phyloP scores from a whole-genome alignment of 2,888 invertebrate genomes.

The Xylophagus ater region DNA sequence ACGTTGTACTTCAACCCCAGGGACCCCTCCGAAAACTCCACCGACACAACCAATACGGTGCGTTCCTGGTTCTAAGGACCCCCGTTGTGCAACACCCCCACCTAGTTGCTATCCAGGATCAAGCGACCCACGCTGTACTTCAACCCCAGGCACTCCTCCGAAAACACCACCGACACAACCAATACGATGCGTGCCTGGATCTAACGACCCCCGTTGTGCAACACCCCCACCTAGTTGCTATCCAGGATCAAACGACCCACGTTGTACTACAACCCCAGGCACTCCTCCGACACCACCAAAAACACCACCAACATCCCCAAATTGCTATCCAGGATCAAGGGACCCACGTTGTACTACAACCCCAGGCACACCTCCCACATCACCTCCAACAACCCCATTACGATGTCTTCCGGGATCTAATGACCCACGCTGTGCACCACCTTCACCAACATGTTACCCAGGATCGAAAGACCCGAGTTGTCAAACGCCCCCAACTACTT shows the following conservation, averaged over 20 bases:
- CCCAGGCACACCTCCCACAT: conserved; percentile 23
- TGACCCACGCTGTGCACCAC: conserved; percentile 27
- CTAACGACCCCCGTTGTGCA: conserved; percentile 31
- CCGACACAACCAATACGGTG: conserved; percentile 26
- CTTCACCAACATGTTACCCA: conserved; percentile 28
- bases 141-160: conserved; percentile 22
- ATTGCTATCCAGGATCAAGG: conserved; percentile 31
- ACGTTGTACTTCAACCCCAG: no score
- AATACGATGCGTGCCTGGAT: conserved; percentile 32
- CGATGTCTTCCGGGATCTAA: conserved; percentile 21
- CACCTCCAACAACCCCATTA: conserved; percentile 21
- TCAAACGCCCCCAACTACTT: conserved; percentile 22
- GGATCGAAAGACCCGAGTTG: conserved; percentile 37
- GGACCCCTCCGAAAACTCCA: conserved; percentile 18
- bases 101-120: conserved; percentile 37
- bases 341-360: conserved; percentile 26
- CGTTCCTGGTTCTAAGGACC: conserved; percentile 32
- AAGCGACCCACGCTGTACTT: conserved; percentile 33
- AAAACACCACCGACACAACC: conserved; percentile 12
- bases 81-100: conserved; percentile 25
- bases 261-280: conserved; percentile 19
- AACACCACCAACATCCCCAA: conserved; percentile 17
- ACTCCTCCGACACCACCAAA: conserved; percentile 18
- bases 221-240: conserved; percentile 24
- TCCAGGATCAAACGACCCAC: conserved; percentile 28